phyloP scores from a whole-genome alignment of 1,140 invertebrate species.

The Daktulosphaira vitifoliae region DNA sequence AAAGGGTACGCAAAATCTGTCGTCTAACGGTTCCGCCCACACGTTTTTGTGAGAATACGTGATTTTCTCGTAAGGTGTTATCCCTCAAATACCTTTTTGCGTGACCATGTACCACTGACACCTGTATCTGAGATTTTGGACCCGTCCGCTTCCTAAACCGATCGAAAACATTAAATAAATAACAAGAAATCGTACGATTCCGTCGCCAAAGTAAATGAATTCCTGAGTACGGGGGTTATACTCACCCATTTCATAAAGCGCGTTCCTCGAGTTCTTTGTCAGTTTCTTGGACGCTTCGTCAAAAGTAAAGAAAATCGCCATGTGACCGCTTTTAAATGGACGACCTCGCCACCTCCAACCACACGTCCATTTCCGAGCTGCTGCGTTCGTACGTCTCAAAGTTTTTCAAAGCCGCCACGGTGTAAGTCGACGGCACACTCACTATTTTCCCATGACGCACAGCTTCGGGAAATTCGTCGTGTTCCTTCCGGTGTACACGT shows the following conservation, averaged over 20 bases:
- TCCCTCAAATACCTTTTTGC: constrained; percentile 50
- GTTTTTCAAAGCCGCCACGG: constrained; percentile 38
- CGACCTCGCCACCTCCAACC: constrained; percentile 36
- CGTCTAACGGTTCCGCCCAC: constrained; percentile 40
- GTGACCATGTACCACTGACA: constrained; percentile 53
- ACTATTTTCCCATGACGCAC: constrained; percentile 49
- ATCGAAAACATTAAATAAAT: too few relatives aligned
- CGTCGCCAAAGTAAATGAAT: too few relatives aligned
- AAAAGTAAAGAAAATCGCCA: constrained; percentile 41
- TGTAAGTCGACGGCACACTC: constrained; percentile 39
- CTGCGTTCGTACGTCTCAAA: constrained; percentile 41
- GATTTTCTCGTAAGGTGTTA: constrained; percentile 49
- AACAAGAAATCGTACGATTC: too few relatives aligned
- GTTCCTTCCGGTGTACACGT: constrained; percentile 46
- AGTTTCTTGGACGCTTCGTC: constrained; percentile 41
- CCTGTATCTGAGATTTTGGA: constrained; percentile 51
- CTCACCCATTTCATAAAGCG: constrained; percentile 39
- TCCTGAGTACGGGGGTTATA: too few relatives aligned
- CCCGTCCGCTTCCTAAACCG: constrained; percentile 47
- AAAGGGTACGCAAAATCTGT: constrained; percentile 39
- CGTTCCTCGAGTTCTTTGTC: constrained; percentile 38
- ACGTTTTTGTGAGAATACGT: constrained; percentile 39
- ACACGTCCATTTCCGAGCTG: constrained; percentile 38
- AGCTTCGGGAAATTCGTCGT: constrained; percentile 45
- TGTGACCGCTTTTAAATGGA: constrained; percentile 36